Evolutionary conservation across 2,797 vertebrate species (phyloP).

Genomic region (Darevskia mixta): DNA sequence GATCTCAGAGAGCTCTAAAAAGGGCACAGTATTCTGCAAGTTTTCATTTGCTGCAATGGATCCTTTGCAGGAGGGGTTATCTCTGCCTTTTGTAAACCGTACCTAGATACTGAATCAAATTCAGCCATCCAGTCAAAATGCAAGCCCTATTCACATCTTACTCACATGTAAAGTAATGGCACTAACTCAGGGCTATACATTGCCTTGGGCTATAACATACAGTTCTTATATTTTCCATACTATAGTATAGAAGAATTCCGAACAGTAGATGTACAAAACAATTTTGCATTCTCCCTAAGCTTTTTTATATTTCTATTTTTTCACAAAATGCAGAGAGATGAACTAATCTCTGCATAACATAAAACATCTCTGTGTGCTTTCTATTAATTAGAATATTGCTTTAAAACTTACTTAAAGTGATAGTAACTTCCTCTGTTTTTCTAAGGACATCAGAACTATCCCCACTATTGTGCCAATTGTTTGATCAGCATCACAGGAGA

Average conservation of each 20-base stretch:
- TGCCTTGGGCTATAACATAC: no score
- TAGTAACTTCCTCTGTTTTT: no score
- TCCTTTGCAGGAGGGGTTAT: neutral
- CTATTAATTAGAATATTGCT: no score
- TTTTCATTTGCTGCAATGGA: neutral
- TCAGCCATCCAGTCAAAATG: neutral
- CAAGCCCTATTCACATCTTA: no score
- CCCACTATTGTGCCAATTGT: no score
- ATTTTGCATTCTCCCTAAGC: neutral
- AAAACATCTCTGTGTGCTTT: neutral
- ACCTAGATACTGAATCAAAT: neutral
- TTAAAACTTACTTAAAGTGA: no score
- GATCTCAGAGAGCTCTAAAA: neutral
- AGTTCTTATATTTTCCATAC: neutral
- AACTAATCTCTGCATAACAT: no score
- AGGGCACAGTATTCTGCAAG: neutral
- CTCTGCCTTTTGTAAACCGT: neutral
- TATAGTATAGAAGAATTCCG: neutral
- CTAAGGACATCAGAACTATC: no score
- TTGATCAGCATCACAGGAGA: no score
- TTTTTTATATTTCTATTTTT: neutral
- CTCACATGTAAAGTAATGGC: no score
- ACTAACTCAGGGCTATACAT: no score
- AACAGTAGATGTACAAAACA: neutral
- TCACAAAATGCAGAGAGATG: no score